A percentile compares a stretch with the other conserved stretches of the same genome.
Conservation (phyloP, 92 coral and sea anemone genomes). For the Porites cylindrica region DNA sequence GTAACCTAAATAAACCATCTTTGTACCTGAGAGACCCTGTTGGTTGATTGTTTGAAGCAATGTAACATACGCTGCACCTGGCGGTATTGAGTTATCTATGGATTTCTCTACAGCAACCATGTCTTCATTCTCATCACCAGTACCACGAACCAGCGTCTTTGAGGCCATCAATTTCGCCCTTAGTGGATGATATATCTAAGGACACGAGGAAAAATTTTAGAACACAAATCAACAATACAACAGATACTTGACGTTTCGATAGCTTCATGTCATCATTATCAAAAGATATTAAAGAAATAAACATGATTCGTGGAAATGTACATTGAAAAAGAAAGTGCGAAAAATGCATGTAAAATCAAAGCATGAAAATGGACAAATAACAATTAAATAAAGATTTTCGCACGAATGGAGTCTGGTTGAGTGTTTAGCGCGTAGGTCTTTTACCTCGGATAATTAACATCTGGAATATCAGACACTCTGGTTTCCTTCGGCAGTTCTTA, state of each 20-base stretch:
- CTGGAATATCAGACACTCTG: no score
- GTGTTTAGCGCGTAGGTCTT: no score
- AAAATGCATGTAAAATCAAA: no score
- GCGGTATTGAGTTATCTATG: slow-evolving; percentile 65
- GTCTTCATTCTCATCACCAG: slow-evolving; percentile 60
- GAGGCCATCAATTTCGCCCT: slow-evolving; percentile 70
- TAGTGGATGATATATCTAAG: slow-evolving; percentile 75
- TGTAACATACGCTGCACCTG: slow-evolving; percentile 76
- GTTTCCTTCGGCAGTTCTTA: no score
- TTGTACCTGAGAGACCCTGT: slow-evolving; percentile 72
- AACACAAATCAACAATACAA: neutral
- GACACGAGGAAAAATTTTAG: neutral
- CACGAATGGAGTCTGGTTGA: no score
- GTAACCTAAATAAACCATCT: neutral
- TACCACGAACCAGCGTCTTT: slow-evolving; percentile 22
- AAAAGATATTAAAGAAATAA: no score
- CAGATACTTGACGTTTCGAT: neutral
- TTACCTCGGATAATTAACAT: no score
- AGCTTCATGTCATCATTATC: no score
- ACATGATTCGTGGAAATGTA: no score
- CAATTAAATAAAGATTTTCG: no score
- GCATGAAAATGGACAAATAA: no score
- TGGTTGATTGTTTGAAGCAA: slow-evolving; percentile 55
- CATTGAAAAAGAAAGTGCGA: no score
- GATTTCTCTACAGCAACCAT: slow-evolving; percentile 41